These are phyloP conservation scores for Petrocephalus zakoni DNA, from an alignment of 2,113 vertebrate species.

Conservation along the genomic window DNA sequence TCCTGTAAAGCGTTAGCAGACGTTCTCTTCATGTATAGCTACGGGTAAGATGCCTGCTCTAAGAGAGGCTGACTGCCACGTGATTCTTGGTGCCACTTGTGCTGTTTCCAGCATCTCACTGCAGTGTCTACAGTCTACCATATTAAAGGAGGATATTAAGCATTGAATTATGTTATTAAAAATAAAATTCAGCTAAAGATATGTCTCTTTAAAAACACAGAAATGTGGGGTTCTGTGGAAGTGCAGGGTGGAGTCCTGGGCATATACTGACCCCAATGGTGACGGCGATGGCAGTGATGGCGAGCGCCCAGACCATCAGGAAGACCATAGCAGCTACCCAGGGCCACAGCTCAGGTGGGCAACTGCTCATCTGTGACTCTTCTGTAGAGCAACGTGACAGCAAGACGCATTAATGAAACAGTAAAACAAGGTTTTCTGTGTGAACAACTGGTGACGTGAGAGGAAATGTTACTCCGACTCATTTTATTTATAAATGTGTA, in stretches of 20 bases:
- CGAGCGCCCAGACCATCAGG: neutral
- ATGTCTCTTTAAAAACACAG: neutral
- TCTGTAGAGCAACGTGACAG: neutral
- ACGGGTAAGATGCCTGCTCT: neutral
- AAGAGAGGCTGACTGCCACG: neutral
- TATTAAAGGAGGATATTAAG: neutral
- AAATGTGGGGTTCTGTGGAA: neutral
- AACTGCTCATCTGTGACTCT: fast-evolving
- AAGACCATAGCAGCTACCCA: neutral
- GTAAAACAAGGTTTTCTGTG: neutral
- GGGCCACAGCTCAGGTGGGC: neutral
- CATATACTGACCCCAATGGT: neutral
- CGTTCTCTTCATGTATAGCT: neutral
- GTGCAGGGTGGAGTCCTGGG: neutral
- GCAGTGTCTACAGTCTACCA: neutral
- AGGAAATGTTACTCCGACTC: neutral
- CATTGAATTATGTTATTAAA: neutral
- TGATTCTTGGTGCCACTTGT: neutral
- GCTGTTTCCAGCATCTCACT: neutral
- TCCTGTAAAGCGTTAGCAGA: neutral
- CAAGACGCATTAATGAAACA: neutral
- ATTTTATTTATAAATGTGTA: neutral
- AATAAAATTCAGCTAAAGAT: neutral
- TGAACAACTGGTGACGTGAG: neutral
- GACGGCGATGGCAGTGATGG: neutral